Evolutionary conservation across 2,113 vertebrate species (phyloP).

Genomic region (Haemorhous mexicanus): DNA sequence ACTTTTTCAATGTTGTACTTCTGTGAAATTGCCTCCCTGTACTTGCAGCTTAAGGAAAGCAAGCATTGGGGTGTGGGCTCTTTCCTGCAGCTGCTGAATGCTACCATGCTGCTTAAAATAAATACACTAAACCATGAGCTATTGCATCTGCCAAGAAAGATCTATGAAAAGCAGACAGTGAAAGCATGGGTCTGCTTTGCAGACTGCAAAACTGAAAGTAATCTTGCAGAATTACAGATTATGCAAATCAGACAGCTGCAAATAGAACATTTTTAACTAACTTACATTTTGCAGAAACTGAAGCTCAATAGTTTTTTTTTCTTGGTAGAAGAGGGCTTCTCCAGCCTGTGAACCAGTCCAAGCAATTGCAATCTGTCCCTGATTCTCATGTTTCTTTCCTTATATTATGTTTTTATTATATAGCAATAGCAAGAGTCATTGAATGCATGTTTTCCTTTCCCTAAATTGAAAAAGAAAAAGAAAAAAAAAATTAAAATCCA

Average conservation of each 20-base stretch:
- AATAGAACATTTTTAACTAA: background rate
- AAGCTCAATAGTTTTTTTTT: background rate
- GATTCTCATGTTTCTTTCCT: background rate
- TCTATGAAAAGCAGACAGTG: background rate
- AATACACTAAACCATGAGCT: background rate
- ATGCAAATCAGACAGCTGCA: background rate
- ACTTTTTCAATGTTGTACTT: background rate
- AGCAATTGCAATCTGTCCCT: background rate
- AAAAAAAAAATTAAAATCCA: background rate
- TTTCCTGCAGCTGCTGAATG: background rate
- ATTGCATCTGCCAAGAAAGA: background rate
- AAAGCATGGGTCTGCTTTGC: background rate
- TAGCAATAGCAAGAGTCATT: background rate
- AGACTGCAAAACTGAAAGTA: slow-evolving; percentile 16
- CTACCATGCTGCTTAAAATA: background rate
- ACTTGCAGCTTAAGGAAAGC: background rate
- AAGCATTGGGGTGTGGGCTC: background rate
- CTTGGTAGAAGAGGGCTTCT: background rate
- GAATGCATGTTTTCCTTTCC: background rate
- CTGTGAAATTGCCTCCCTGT: background rate
- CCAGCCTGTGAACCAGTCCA: background rate
- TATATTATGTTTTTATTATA: background rate
- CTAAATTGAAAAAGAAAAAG: accelerated
- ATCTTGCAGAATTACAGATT: slow-evolving; percentile 32
- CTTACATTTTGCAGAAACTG: background rate